Evolutionary conservation across 1,140 invertebrate species (phyloP), one percentile per base, ranked within the genome.

Genomic region (Chelonus insularis): DNA sequence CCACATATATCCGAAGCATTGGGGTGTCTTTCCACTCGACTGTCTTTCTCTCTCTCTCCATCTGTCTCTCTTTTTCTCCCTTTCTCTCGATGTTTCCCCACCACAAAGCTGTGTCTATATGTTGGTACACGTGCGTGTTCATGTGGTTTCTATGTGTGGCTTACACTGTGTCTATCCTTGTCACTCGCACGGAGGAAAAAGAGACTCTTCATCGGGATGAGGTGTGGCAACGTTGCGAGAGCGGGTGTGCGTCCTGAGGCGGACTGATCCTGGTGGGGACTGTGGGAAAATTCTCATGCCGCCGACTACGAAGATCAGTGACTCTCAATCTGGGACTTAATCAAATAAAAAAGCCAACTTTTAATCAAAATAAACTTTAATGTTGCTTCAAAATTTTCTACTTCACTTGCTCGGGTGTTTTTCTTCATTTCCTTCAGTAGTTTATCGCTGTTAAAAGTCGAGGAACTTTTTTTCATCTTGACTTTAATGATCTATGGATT

Each of bases 281-380:
- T 79, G 78, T 80, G 78, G 78, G 78, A 80, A 80, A 79, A 79
- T 80, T 79, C 78, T 79, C 78, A 80, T 78, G 78, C 75, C 75
- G 73, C 68, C 68, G 71, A 75, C 70, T 70, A 70, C 70, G 73
- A 57, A 43, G 23, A 58, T 43, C 68, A 71, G 72, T 36, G 76
- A 68, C 55, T 70, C 73, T 77, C 75, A 78, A 72, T 57, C 60
- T 20, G 55, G 37, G 37, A 56, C 57, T 58, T 48, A 39, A 36
- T 12, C n/a, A 45, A 12, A 11, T 16, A 1, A n/a, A 37, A 37
- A 9, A 12, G 11, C 3, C 2, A 12, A 37, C 3, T 37, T 37
- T 37, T 37, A 4, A 4, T 37, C 8, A n/a, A n/a, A n/a, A n/a
- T n/a, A n/a, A n/a, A n/a, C n/a, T n/a, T n/a, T n/a, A n/a, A n/a